phyloP scores from a whole-genome alignment of 2,797 vertebrate species.

The Vultur gryphus region DNA sequence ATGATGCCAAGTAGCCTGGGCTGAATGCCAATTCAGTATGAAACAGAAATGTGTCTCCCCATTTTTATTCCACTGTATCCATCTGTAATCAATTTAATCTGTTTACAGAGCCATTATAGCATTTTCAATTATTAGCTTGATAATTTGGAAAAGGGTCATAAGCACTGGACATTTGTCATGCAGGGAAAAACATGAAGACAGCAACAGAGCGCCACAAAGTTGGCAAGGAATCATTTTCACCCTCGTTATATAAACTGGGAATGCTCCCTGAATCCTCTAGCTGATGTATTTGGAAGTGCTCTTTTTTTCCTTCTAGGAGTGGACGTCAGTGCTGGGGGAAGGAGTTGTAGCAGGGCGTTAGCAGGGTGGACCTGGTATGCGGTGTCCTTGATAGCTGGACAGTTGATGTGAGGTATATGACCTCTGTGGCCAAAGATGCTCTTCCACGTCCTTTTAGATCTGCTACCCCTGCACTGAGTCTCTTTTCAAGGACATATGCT shows the following conservation, averaged over 20 bases:
- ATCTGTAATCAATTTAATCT: not conserved
- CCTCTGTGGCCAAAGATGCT: not conserved
- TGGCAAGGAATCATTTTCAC: not conserved
- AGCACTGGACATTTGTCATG: not conserved
- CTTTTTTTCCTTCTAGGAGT: not conserved
- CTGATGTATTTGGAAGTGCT: not conserved
- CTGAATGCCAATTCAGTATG: not conserved
- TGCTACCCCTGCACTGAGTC: not conserved
- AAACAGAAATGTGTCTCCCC: not conserved
- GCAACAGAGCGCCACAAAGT: not conserved
- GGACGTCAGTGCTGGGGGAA: not conserved
- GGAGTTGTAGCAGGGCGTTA: not conserved
- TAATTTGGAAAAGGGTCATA: not conserved
- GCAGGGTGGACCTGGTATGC: accelerated
- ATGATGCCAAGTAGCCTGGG: not conserved
- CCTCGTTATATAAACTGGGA: not conserved
- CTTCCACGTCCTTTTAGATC: not conserved
- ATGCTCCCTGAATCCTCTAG: not conserved
- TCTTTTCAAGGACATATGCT: not conserved
- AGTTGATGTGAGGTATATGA: not conserved
- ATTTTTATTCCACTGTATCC: not conserved
- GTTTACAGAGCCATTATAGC: not conserved
- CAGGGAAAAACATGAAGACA: not conserved
- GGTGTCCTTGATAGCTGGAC: not conserved
- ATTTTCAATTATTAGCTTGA: not conserved